Evolutionary conservation across 37 sponge, comb jelly and placozoan genomes (phyloP).

Genomic region (Halisarca cf. caerulea): DNA sequence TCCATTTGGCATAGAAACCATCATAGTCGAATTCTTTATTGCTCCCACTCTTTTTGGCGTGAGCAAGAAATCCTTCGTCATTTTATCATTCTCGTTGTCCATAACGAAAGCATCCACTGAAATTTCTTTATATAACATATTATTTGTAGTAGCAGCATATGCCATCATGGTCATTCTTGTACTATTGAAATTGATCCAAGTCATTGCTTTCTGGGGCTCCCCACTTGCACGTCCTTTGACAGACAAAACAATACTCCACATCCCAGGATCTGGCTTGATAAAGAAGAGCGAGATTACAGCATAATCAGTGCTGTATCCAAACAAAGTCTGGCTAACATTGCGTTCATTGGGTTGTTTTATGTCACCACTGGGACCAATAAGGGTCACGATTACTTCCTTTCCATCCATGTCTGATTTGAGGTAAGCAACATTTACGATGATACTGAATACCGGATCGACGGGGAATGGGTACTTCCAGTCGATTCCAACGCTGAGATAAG

Average conservation of each 20-base stretch:
- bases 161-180: neutral
- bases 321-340: neutral
- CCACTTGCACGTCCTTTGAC: constrained; percentile 8
- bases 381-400: neutral
- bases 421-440: neutral
- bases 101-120: neutral
- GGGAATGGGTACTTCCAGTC: constrained; percentile 8
- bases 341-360: neutral
- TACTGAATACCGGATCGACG: neutral
- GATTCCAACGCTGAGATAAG: neutral
- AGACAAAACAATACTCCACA: neutral
- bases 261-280: neutral
- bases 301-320: neutral
- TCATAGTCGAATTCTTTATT: neutral
- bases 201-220: neutral
- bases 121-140: neutral
- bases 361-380: neutral
- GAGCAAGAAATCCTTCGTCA: too few relatives aligned
- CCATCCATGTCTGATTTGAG: neutral
- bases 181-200: neutral
- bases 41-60: too few relatives aligned
- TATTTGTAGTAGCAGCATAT: neutral
- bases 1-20: neutral
- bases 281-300: neutral
- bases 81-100: too few relatives aligned